Evolutionary conservation across 2,888 invertebrate species (phyloP), one percentile per base, ranked within the genome.

Genomic region (Clostera curtula): DNA sequence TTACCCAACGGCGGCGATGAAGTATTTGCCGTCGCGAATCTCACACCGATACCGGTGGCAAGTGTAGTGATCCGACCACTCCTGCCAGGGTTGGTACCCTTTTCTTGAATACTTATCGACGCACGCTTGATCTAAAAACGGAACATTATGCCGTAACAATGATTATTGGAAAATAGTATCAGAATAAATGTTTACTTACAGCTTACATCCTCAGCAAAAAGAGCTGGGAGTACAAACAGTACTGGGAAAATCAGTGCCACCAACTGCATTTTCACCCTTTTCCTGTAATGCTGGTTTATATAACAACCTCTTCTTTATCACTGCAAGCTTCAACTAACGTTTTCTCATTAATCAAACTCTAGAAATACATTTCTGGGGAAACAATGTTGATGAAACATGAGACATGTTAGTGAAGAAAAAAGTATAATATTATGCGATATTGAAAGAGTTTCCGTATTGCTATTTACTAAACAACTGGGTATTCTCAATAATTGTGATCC

Each of bases 61-160:
- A 0, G 83, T 83, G 35, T 83, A 83, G 33, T 83, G 83, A 34
- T 83, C 83, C 1, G 83, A 83, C 83, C 83, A 83, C 31, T 83
- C 83, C 24, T 83, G 83, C 83, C 83, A 83, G 0, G 83, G 83
- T 34, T 83, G 83, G 32, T 83, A 83, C 1, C 83, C 83, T 54
- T 83, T 83, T 35, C 83, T 69, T n/a, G 83, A 83, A 34, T 83
- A 83, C 58, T 83, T 83, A 28, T 83, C 83, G 1, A 83, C 79
- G 32, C 83, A 83, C 0, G 83, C 83, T 66, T 83, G 83, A 52
- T 80, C 83, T 83, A 50, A 10, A 23, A 24, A 8, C 34, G 9
- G 11, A 23, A 21, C 3, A 10, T 21, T n/a, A 12, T 5, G 4
- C n/a, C 4, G 7, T 6, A n/a, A 10, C 7, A 18, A 12, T 25